phyloP scores from a whole-genome alignment of 2,797 vertebrate species.

The Anniella stebbinsi region DNA sequence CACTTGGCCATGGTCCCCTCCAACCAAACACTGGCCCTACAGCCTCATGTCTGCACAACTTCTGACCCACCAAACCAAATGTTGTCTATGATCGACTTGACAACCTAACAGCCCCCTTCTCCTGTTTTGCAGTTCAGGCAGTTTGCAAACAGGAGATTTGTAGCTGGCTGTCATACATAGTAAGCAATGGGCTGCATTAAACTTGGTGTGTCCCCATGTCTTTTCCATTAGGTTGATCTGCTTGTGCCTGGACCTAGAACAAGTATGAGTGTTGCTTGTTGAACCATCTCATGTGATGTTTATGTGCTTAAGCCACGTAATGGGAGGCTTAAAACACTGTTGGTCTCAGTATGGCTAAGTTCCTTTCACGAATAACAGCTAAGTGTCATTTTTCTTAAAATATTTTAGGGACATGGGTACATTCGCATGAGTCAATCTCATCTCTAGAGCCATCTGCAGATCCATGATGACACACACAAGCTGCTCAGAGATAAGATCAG shows the following conservation, averaged over 20 bases:
- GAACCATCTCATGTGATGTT: background rate
- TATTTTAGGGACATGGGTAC: constrained; percentile 4
- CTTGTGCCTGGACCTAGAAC: background rate
- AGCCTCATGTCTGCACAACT: background rate
- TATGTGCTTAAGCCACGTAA: background rate
- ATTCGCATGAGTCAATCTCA: constrained; percentile 14
- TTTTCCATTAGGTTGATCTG: background rate
- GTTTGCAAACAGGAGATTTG: background rate
- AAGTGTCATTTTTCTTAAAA: background rate
- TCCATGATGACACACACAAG: constrained; percentile 7
- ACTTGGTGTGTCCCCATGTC: background rate
- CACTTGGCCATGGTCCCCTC: background rate
- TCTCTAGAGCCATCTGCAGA: constrained; percentile 2
- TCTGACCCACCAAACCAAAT: background rate
- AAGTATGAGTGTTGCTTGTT: background rate
- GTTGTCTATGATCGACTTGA: background rate
- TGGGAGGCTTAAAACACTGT: background rate
- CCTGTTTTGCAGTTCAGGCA: background rate
- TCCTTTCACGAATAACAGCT: background rate
- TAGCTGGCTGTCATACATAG: background rate
- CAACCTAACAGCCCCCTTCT: background rate
- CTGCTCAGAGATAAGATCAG: constrained; percentile 3
- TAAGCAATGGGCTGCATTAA: too few species aligned
- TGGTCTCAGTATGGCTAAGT: background rate
- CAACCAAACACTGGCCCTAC: background rate